Percentiles rank a stretch among this genome's conserved stretches.
These are phyloP conservation scores for Tiliqua scincoides DNA, from an alignment of 2,113 vertebrate genomes.

Conservation along the genomic window DNA sequence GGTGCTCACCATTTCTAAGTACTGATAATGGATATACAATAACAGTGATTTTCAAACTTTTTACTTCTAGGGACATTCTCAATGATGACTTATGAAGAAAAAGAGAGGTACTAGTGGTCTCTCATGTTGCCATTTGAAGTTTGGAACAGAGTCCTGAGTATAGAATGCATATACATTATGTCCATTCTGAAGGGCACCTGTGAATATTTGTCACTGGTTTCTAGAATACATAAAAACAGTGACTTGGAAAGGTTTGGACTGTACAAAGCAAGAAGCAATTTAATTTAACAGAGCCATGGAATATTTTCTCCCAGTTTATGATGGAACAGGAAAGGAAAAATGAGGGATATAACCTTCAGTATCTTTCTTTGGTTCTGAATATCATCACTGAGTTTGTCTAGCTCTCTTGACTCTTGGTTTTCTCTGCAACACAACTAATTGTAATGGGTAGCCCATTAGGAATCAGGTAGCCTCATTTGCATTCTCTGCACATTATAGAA, in stretches of 20 bases:
- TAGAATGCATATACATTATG: neutral
- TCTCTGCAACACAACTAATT: fast-evolving
- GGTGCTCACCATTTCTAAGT: neutral
- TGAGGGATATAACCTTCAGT: neutral
- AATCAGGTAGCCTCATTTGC: conserved; percentile 18
- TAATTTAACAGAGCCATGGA: neutral
- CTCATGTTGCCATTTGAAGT: neutral
- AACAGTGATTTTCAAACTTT: too few species aligned
- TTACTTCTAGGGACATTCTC: too few species aligned
- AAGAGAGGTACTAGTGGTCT: too few species aligned
- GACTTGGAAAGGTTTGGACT: neutral
- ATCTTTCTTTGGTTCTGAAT: neutral
- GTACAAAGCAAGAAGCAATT: neutral
- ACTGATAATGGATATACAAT: neutral
- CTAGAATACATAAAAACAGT: neutral
- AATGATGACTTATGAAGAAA: too few species aligned
- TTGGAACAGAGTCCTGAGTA: too few species aligned
- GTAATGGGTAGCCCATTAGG: neutral
- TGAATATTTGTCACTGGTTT: neutral
- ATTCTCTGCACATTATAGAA: neutral
- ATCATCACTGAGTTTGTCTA: neutral
- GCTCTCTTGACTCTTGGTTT: neutral
- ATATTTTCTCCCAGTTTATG: neutral
- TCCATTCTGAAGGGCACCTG: neutral
- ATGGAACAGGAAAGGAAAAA: neutral